phyloP scores from a whole-genome alignment of 1,140 invertebrate species.

The Sipha flava region DNA sequence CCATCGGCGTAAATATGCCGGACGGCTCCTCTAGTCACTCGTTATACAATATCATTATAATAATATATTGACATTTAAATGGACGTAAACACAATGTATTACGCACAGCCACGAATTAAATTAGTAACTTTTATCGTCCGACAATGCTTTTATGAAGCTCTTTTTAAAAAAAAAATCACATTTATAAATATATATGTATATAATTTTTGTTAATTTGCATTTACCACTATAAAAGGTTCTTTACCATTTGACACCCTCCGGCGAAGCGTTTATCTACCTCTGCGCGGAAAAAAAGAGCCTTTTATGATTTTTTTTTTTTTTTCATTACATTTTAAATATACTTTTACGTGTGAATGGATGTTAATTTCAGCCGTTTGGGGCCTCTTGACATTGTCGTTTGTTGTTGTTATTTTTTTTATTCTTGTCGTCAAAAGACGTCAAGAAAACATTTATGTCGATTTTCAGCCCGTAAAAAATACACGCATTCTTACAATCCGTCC shows the following conservation, averaged over 20 bases:
- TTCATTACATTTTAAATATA: background rate
- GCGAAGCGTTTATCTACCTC: background rate
- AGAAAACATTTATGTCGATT: background rate
- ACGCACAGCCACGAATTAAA: background rate
- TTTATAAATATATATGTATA: too few relatives aligned
- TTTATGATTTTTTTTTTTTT: background rate
- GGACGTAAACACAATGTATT: background rate
- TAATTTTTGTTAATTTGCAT: slow-evolving; percentile 10
- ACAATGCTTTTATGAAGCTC: background rate
- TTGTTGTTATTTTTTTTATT: background rate
- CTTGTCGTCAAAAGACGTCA: background rate
- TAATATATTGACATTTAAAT: background rate
- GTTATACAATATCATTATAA: too few relatives aligned
- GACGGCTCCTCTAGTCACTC: too few relatives aligned
- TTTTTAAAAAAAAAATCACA: background rate
- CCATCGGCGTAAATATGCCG: too few relatives aligned
- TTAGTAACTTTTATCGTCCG: background rate
- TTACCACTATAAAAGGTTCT: background rate
- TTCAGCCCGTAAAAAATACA: background rate
- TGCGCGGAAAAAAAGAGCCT: background rate
- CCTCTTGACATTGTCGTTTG: background rate
- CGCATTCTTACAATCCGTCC: background rate
- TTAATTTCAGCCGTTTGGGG: background rate
- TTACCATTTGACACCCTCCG: slow-evolving; percentile 8
- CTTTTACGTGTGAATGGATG: background rate